Evolutionary conservation across 2,113 vertebrate genomes (phyloP).

Genomic region (Pandion haliaetus): DNA sequence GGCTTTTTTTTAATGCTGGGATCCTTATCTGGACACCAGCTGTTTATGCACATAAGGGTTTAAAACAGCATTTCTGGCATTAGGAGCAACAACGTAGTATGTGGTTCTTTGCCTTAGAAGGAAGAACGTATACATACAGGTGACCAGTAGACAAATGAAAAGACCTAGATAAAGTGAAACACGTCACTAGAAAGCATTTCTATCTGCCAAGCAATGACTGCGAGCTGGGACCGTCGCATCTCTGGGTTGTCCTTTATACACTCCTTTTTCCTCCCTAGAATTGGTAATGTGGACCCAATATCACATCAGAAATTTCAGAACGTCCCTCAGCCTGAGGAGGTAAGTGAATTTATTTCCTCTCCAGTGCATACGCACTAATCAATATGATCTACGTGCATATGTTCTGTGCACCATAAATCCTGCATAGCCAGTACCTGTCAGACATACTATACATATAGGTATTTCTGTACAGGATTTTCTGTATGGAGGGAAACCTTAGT

Average conservation of each 20-base stretch:
- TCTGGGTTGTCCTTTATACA: accelerated
- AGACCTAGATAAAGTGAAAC: not conserved
- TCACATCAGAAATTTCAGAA: not conserved
- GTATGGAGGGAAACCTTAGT: not conserved
- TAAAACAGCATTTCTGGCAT: not conserved
- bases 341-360: not conserved
- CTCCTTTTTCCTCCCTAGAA: not conserved
- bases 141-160: not conserved
- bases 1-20: not conserved
- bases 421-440: not conserved
- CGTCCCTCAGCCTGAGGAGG: not conserved
- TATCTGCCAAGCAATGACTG: not conserved
- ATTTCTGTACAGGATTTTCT: not conserved
- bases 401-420: not conserved
- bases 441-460: not conserved
- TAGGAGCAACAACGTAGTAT: not conserved
- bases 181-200: not conserved
- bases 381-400: not conserved
- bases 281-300: not conserved
- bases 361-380: not conserved
- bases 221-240: not conserved
- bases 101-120: not conserved
- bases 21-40: constrained; percentile 18
- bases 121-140: not conserved
- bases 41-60: not conserved